phyloP scores from a whole-genome alignment of 30 jellyfish, hydroid and myxozoan genomes.

The Chironex yamaguchii region DNA sequence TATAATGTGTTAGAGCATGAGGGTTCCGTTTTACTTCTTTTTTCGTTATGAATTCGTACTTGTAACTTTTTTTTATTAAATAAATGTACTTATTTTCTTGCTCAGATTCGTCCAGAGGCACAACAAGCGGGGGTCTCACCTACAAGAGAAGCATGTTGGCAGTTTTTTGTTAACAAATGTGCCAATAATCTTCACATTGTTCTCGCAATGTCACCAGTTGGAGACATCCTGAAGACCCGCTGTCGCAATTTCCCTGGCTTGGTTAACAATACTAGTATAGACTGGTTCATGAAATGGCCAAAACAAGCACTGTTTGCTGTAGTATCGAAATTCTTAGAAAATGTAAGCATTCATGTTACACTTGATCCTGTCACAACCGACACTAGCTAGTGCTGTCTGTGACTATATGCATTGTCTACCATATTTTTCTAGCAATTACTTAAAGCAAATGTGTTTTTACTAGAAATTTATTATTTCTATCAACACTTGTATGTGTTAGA shows the following conservation, averaged over 20 bases:
- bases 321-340: conserved; percentile 85
- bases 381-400: too few species aligned
- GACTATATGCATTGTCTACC: too few species aligned
- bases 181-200: conserved; percentile 90
- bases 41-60: not conserved
- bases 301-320: conserved; percentile 95
- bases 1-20: not conserved
- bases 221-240: conserved; percentile 89
- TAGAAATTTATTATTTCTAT: not conserved
- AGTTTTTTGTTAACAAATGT: conserved; percentile 88
- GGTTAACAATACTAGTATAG: conserved; percentile 98
- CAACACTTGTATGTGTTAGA: too few species aligned
- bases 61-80: not conserved
- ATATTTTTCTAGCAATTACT: too few species aligned
- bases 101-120: conserved; percentile 93
- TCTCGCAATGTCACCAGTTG: conserved; percentile 99
- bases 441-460: too few species aligned
- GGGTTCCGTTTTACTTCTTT: too few species aligned
- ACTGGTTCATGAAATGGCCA: conserved; percentile 99
- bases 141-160: conserved; percentile 96
- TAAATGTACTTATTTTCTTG: not conserved
- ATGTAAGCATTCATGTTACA: conserved; percentile 62
- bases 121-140: conserved; percentile 91
- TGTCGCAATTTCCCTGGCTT: conserved; percentile 98
- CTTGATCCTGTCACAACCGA: not conserved